Evolutionary conservation across 1,140 invertebrate species (phyloP), one percentile per base, ranked within the genome.

Genomic region (Catajapyx aquilonaris): DNA sequence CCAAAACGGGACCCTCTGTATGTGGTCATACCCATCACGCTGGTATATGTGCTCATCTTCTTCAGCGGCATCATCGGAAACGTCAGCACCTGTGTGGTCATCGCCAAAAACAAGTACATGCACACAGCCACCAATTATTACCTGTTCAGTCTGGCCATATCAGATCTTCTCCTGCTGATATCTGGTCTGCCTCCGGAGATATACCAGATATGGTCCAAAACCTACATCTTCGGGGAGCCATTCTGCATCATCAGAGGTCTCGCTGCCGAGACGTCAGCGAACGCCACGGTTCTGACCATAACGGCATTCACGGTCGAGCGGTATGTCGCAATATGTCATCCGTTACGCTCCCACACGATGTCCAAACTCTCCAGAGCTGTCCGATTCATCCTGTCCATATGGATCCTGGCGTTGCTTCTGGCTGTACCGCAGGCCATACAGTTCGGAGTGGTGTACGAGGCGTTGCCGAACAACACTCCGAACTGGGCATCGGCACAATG

Each of bases 281-380:
- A 93, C 54, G 87, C 88, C 0, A 91, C 88, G 1, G 80, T 95
- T 0, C 62, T 95, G 31, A 88, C 81, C 5, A 90, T 91, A 33
- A 84, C 81, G 0, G 81, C 84, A 2, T 96, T 96, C 57, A 95
- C 90, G 0, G 70, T 91, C 4, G 91, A 96, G 54, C 31, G 38
- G 16, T 30, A 35, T 51, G 51, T 77, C 1, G 74, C 73, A 15
- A 76, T 78, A 30, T 76, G 73, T 49, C 68, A 76, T 48, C 74
- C 74, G 3, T 58, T 73, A 36, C 52, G 55, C 41, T 44, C 50
- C 3, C 49, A 50, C 36, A 54, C 51, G 23, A 49, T 59, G 47
- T 61, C 56, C 9, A 62, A 62, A 39, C 52, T 71, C 13, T 63
- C 65, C 11, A 54, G 74, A 23, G 71, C 67, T 11, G 52, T 73